Base-by-base conservation (phyloP, 2,113 vertebrate species). In the Lophotis ruficrista region DNA sequence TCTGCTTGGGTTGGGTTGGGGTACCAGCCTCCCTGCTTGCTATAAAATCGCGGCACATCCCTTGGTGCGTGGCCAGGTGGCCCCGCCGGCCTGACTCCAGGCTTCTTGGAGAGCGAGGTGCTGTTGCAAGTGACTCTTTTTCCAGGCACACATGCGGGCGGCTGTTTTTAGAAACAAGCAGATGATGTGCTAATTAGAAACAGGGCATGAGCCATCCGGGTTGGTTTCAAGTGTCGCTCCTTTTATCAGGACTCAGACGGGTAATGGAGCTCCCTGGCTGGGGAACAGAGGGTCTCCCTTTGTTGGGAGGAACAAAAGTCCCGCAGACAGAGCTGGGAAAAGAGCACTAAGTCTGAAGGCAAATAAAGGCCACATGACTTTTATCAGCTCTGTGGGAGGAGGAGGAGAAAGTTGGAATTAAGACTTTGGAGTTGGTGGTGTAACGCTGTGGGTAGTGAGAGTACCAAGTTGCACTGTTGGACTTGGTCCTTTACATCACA, bases 111-210 rank as follows among this genome's bases (percentile, higher is more conserved):
- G 76, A 80, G 35, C 1, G 43, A 94, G 71, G 51, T 73, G 81
- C 73, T 87, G 71, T 33, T 80, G 87, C 62, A 78, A 90, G 81
- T 2, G 0, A 22, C 75, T 96, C 77, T 65, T 48, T 86, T 91
- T 92, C 20, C 94, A 95, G 62, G 73, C 62, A 83, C 89, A 77
- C 60, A 83, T 28, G 69, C 48, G 17, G 58, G 60, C 3, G 28
- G 75, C 91, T 96, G 89, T 82, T 95, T 90, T 92, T 94, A 90
- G 93, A 65, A 90, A 53, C 72, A 22, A 95, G 61, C 89, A 95
- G 94, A 95, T 76, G 90, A 93, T 87, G 89, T 76, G 79, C 91
- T 94, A 95, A 94, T 96, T 96, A 94, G 86, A 96, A 97, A 88
- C 95, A 93, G 93, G 96, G 82, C 87, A 58, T 0, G 47, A 94